Evolutionary conservation across 2,113 vertebrate genomes (phyloP), one percentile per base, ranked within the genome.

Genomic region (Falco punctatus): DNA sequence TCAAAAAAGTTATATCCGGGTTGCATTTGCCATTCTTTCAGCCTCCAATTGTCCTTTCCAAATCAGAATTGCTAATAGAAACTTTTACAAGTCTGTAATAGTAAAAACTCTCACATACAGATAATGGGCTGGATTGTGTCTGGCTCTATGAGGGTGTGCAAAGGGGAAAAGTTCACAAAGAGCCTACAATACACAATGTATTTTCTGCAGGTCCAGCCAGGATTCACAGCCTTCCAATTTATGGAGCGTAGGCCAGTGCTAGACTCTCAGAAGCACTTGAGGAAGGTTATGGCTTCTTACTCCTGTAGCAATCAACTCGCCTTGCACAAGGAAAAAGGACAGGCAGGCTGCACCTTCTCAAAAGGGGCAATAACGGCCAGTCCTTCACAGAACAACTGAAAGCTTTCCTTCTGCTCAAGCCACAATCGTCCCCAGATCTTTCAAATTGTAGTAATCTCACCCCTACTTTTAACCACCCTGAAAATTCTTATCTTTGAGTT

Each of bases 31-130:
- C 86, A 94, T 95, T 97, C 80, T 91, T 95, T 91, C 92, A 95
- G 80, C 65, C 49, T 95, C 77, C 92, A 94, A 86, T 92, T 95
- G 89, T 94, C 94, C 93, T 93, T 94, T 90, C 71, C 74, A 85
- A 94, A 96, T 97, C 89, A 96, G 92, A 89, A 97, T 92, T 94
- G 86, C 92, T 95, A 97, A 96, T 92, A 94, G 81, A 96, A 97
- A 95, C 61, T 95, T 86, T 88, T 91, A 94, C 51, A 88, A 92
- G 85, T 62, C 67, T 71, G 4, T 69, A 94, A 86, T 28, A 87
- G 89, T 69, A 79, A 96, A 92, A 94, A 92, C 6, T 61, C 73
- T 78, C 81, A 90, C 79, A 87, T 27, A 71, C 23, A 79, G 75
- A 91, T 92, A 95, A 97, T 42, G 65, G 77, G 61, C 70, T 91